phyloP scores from a whole-genome alignment of 2,797 vertebrate genomes.

The Peromyscus attwateri region DNA sequence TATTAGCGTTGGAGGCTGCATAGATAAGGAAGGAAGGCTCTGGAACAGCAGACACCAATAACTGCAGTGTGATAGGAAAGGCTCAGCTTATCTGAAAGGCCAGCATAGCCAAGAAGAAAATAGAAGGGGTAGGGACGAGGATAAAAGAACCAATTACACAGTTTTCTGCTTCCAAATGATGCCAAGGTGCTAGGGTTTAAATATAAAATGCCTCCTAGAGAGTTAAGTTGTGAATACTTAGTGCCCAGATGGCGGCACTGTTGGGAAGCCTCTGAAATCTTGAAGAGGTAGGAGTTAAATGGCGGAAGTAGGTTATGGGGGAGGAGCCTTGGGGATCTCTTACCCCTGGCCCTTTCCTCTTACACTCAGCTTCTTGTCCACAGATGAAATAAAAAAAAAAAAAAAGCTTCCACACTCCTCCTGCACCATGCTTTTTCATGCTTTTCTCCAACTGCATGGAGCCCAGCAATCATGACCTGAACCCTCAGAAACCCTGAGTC shows the following conservation, averaged over 20 bases:
- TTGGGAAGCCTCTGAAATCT: not conserved
- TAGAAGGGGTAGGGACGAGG: rapidly evolving
- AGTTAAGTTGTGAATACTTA: not conserved
- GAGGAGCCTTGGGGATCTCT: not conserved
- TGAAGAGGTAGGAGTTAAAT: not conserved
- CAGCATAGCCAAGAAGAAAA: not conserved
- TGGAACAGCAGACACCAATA: not conserved
- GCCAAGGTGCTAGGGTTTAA: not conserved
- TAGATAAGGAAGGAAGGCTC: not conserved
- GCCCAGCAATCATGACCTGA: not conserved
- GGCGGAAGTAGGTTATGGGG: not conserved
- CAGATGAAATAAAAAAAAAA: not conserved
- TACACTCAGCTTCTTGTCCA: not conserved
- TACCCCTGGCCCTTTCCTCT: not conserved
- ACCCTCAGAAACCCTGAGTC: not conserved
- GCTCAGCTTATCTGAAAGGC: not conserved
- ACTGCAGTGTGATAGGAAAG: not conserved
- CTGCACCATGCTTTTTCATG: not conserved
- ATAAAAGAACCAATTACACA: not conserved
- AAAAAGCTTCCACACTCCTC: too few species aligned
- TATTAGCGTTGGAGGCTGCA: not conserved
- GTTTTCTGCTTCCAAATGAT: not conserved
- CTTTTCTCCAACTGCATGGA: not conserved
- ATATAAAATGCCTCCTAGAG: not conserved
- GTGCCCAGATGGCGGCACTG: not conserved